A percentile compares a stretch with the other conserved stretches of the same genome.
phyloP scores from a whole-genome alignment of 2,888 invertebrate genomes.

The Rhodophaea formosa region DNA sequence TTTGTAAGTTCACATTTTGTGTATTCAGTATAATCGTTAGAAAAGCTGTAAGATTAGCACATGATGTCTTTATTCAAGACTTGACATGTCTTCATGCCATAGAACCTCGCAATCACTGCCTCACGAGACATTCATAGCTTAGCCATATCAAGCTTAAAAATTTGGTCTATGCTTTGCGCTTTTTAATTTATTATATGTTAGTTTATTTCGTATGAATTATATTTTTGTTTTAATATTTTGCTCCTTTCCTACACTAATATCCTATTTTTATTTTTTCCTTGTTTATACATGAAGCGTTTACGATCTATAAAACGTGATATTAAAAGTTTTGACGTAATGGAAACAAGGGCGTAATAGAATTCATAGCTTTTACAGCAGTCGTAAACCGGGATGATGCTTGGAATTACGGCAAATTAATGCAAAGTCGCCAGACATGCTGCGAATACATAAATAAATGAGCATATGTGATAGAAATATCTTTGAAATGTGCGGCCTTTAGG shows the following conservation, averaged over 20 bases:
- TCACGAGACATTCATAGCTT: conserved; percentile 81
- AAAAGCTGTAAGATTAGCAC: conserved; percentile 32
- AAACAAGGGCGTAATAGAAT: conserved; percentile 34
- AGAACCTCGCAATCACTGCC: conserved; percentile 78
- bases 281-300: conserved; percentile 48
- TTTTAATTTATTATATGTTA: conserved; percentile 64
- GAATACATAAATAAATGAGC: neutral
- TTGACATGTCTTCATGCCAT: conserved; percentile 44
- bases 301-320: conserved; percentile 31
- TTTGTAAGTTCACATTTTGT: conserved; percentile 26
- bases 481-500: conserved; percentile 55
- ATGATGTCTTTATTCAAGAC: conserved; percentile 19
- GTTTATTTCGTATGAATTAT: conserved; percentile 48
- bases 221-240: conserved; percentile 44
- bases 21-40: conserved; percentile 29
- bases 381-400: conserved; percentile 24
- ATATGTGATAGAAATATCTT: neutral
- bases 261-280: conserved; percentile 46
- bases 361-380: conserved; percentile 40
- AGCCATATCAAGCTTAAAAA: conserved; percentile 68
- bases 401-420: conserved; percentile 17
- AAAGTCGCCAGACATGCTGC: neutral
- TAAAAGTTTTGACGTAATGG: conserved; percentile 29
- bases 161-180: conserved; percentile 74
- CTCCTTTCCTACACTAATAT: conserved; percentile 60